These are phyloP conservation scores for Psittacula derbiana DNA, from an alignment of 2,797 vertebrate genomes.

Conservation along the genomic window DNA sequence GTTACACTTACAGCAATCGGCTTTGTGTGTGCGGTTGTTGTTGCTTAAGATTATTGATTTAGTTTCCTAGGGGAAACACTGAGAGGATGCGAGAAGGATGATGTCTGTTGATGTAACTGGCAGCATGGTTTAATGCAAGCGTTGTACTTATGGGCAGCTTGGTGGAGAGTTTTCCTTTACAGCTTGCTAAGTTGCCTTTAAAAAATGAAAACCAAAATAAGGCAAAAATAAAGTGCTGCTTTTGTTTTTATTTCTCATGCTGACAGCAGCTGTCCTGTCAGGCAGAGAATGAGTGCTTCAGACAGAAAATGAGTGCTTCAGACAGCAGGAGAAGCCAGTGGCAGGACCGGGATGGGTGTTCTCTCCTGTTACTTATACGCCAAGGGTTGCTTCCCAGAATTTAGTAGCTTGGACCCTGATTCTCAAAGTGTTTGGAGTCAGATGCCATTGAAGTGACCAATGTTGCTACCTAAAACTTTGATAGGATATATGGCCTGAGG, in stretches of 20 bases:
- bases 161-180: neutral
- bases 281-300: neutral
- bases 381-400: accelerated
- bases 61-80: conserved; percentile 35
- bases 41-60: conserved; percentile 46
- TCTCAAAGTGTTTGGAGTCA: neutral
- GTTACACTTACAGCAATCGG: neutral
- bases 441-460: accelerated
- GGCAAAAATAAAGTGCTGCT: neutral
- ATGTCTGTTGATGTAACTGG: neutral
- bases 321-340: neutral
- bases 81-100: neutral
- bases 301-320: neutral
- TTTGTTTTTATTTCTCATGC: neutral
- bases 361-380: neutral
- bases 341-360: accelerated
- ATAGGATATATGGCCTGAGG: neutral
- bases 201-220: neutral
- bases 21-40: neutral
- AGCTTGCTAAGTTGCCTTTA: neutral
- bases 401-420: neutral
- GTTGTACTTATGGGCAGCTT: neutral
- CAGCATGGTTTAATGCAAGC: neutral
- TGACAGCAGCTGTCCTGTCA: neutral
- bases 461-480: neutral